phyloP scores from a whole-genome alignment of 2,888 invertebrate species.

The Melieria picta region DNA sequence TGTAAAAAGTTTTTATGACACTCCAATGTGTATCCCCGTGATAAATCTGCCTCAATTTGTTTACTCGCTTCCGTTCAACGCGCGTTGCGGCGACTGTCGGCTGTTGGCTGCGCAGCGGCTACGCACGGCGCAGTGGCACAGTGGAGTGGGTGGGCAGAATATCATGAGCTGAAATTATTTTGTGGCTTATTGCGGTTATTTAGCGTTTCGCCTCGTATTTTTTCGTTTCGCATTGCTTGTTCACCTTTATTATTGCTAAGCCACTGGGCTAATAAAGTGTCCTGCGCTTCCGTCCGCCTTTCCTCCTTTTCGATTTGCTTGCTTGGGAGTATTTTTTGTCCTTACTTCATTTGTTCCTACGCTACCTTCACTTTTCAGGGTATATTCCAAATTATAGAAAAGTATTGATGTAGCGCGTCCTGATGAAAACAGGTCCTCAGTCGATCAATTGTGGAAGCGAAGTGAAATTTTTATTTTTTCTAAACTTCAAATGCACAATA shows the following conservation, averaged over 20 bases:
- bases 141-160: constrained; percentile 15
- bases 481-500: too few species aligned
- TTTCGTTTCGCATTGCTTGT: constrained; percentile 17
- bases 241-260: not conserved
- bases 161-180: constrained; percentile 33
- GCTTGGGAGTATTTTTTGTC: constrained; percentile 7
- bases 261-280: constrained; percentile 2
- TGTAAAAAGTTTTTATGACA: constrained; percentile 64
- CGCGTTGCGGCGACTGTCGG: not conserved
- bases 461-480: too few species aligned
- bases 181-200: constrained; percentile 56
- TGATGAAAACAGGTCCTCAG: too few species aligned
- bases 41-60: constrained; percentile 62
- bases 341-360: constrained; percentile 3
- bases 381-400: too few species aligned
- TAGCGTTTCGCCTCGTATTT: constrained; percentile 42
- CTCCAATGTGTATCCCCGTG: constrained; percentile 50
- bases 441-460: too few species aligned
- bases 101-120: constrained; percentile 4
- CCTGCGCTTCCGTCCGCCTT: not conserved
- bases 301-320: constrained; percentile 11
- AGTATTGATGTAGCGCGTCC: too few species aligned
- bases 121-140: constrained; percentile 26
- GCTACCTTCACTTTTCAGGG: constrained; percentile 14
- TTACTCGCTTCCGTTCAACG: constrained; percentile 35